A percentile compares a stretch with the other conserved stretches of the same genome.
phyloP scores from a whole-genome alignment of 2,888 invertebrate species.

The Polia nebulosa region DNA sequence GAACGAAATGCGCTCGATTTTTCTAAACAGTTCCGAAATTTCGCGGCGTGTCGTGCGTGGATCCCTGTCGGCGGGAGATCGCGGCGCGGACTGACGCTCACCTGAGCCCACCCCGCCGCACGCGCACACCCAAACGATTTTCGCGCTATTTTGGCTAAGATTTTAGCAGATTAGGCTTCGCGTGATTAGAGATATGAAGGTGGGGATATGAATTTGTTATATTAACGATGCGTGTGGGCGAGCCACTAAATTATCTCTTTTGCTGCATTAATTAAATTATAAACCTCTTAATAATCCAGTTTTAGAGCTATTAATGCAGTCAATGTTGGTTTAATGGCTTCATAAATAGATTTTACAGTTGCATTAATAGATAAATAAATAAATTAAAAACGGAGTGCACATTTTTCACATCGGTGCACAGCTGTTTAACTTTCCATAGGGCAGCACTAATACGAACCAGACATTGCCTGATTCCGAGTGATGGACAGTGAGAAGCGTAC shows the following conservation, averaged over 20 bases:
- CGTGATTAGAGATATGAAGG: constrained; percentile 84
- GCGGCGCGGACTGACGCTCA: constrained; percentile 88
- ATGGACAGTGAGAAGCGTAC: constrained; percentile 84
- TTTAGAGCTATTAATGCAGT: constrained; percentile 69
- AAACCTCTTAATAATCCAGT: constrained; percentile 77
- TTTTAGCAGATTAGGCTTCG: constrained; percentile 89
- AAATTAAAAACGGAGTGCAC: constrained; percentile 58
- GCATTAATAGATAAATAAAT: constrained; percentile 47
- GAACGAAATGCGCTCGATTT: constrained; percentile 75
- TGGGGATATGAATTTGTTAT: constrained; percentile 78
- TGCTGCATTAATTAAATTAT: constrained; percentile 79
- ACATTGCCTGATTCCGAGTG: constrained; percentile 83
- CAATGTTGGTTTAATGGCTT: constrained; percentile 49
- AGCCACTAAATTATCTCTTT: constrained; percentile 80
- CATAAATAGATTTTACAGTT: constrained; percentile 52
- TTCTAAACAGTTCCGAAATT: constrained; percentile 83
- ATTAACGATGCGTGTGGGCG: constrained; percentile 84
- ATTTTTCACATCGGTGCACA: constrained; percentile 66
- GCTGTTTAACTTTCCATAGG: constrained; percentile 74
- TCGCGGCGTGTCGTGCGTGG: constrained; percentile 85
- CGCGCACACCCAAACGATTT: constrained; percentile 88
- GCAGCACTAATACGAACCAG: constrained; percentile 81
- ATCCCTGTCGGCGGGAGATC: constrained; percentile 89
- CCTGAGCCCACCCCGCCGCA: constrained; percentile 85
- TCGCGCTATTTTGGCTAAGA: constrained; percentile 91